Conservation (phyloP, 2,888 invertebrate species). For the Nemapogon koenigi region DNA sequence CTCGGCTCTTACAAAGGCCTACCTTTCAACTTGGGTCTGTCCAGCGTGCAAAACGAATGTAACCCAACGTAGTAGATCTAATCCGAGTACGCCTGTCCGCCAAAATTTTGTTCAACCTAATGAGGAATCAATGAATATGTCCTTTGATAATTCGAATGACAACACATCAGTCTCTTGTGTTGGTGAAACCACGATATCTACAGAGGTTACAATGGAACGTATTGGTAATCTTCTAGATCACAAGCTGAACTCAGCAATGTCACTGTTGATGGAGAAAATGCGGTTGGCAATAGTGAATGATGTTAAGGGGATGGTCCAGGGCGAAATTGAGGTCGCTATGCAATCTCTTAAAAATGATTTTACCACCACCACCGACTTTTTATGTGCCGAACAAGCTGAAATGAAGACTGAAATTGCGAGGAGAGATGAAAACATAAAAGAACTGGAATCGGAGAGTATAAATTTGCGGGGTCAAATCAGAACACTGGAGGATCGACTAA, state of each 20-base stretch:
- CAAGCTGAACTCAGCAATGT: background rate
- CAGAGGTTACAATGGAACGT: background rate
- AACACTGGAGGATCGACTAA: slow-evolving; percentile 4
- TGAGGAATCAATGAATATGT: background rate
- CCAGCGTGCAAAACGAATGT: background rate
- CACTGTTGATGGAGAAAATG: background rate
- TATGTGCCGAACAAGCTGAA: background rate
- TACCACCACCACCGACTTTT: background rate
- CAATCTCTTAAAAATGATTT: too few relatives aligned
- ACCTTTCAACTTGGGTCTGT: background rate
- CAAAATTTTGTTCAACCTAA: background rate
- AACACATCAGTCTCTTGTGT: background rate
- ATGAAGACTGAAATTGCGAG: slow-evolving; percentile 7
- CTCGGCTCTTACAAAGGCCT: background rate
- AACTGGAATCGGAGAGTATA: slow-evolving; percentile 4
- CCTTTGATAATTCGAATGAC: background rate
- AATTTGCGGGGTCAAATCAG: slow-evolving; percentile 5
- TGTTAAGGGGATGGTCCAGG: background rate
- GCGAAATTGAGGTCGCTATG: background rate
- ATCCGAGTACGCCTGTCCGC: background rate
- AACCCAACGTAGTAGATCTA: background rate
- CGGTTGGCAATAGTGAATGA: background rate
- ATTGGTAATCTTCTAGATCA: background rate
- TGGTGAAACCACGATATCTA: background rate
- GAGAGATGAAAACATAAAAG: slow-evolving; percentile 3